A percentile compares a stretch with the other conserved stretches of the same genome.
These are phyloP conservation scores for Lomographa bimaculata DNA, from an alignment of 2,888 invertebrate species.

Conservation along the genomic window DNA sequence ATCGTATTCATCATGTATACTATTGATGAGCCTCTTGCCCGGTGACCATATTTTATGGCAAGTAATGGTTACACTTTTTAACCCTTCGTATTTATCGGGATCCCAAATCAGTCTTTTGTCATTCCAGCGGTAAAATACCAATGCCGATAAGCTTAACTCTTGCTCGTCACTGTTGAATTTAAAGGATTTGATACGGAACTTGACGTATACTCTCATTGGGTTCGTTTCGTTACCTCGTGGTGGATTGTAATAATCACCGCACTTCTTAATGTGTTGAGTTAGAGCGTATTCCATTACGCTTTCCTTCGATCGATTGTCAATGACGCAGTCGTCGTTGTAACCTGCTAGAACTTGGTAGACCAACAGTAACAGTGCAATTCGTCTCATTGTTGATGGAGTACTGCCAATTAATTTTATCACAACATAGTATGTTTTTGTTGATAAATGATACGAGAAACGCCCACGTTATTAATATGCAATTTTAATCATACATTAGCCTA, in stretches of 20 bases:
- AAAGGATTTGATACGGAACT: constrained; percentile 43
- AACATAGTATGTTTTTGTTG: too few species aligned
- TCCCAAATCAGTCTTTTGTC: constrained; percentile 49
- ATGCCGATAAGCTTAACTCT: constrained; percentile 33
- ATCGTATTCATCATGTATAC: constrained; percentile 13
- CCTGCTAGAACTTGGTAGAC: too few species aligned
- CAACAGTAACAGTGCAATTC: too few species aligned
- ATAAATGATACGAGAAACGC: too few species aligned
- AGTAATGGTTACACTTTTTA: constrained; percentile 21
- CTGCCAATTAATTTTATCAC: too few species aligned
- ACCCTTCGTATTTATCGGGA: constrained; percentile 38
- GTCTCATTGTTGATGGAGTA: too few species aligned
- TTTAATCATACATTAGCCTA: too few species aligned
- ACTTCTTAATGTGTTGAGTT: constrained; percentile 17
- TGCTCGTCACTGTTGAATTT: constrained; percentile 37
- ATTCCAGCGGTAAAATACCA: constrained; percentile 36
- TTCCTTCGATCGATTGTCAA: constrained; percentile 21
- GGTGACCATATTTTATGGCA: constrained; percentile 41
- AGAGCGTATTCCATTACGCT: constrained; percentile 39
- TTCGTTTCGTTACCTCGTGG: constrained; percentile 19
- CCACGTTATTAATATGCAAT: too few species aligned
- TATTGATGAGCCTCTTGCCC: constrained; percentile 35
- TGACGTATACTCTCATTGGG: too few species aligned
- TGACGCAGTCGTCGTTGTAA: constrained; percentile 8
- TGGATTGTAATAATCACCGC: neutral